Evolutionary conservation across 2,113 vertebrate species (phyloP).

Genomic region (Geococcyx californianus): DNA sequence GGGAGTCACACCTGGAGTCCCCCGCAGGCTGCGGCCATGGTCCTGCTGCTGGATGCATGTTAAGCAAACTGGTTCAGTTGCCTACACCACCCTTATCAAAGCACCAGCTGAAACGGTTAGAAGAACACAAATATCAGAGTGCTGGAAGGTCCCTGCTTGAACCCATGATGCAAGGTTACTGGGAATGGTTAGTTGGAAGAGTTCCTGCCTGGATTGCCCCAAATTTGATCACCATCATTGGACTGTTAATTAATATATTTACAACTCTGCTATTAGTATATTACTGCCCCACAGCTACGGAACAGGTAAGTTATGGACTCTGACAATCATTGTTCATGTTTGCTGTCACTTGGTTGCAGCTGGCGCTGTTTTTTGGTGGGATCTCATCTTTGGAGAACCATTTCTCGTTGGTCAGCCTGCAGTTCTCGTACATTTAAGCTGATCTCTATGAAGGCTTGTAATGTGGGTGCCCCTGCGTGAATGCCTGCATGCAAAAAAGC

Average conservation of each 20-base stretch:
- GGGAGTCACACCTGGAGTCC: slow-evolving; percentile 73
- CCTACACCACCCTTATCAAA: slow-evolving; percentile 89
- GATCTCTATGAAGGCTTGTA: not conserved
- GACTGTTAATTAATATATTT: slow-evolving; percentile 93
- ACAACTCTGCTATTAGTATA: slow-evolving; percentile 93
- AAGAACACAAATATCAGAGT: slow-evolving; percentile 96
- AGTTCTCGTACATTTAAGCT: not conserved
- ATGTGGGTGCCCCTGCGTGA: not conserved
- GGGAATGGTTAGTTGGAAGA: slow-evolving; percentile 93
- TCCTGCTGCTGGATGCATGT: slow-evolving; percentile 62
- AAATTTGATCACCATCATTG: slow-evolving; percentile 95
- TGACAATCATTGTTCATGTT: fast-evolving
- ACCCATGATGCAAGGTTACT: slow-evolving; percentile 95
- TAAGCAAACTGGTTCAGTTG: slow-evolving; percentile 88
- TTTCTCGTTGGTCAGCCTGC: fast-evolving
- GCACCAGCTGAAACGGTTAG: slow-evolving; percentile 94
- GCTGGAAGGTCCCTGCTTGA: slow-evolving; percentile 93
- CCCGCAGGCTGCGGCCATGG: slow-evolving; percentile 64
- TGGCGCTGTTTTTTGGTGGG: not conserved
- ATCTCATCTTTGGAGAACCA: not conserved
- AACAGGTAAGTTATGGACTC: slow-evolving; percentile 82
- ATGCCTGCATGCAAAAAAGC: not conserved
- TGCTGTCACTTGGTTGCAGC: not conserved
- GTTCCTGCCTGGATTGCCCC: slow-evolving; percentile 96
- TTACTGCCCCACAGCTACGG: slow-evolving; percentile 96